phyloP scores from a whole-genome alignment of 53 echinoderm and acorn worm genomes.

The Holothuria scabra region DNA sequence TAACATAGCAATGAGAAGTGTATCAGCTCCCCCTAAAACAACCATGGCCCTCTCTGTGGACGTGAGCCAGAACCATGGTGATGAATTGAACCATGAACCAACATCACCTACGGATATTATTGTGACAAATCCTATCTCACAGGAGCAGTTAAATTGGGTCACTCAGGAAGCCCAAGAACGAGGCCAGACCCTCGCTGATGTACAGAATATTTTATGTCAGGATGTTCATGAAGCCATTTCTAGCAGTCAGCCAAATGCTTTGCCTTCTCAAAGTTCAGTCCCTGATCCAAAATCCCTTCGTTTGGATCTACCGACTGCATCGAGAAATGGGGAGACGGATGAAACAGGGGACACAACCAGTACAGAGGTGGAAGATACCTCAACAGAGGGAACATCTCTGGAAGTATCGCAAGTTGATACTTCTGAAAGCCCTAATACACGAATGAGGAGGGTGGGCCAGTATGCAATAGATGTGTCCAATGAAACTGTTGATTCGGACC shows the following conservation, averaged over 20 bases:
- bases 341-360: neutral
- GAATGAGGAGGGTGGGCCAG: conserved; percentile 36
- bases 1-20: conserved; percentile 57
- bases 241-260: neutral
- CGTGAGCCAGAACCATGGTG: conserved; percentile 36
- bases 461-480: conserved; percentile 15
- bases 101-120: conserved; percentile 77
- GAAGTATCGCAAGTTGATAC: neutral
- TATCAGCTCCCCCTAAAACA: conserved; percentile 55
- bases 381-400: neutral
- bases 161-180: conserved; percentile 62
- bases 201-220: conserved; percentile 87
- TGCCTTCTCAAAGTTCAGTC: neutral
- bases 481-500: conserved; percentile 29
- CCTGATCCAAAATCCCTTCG: conserved; percentile 8
- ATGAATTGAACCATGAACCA: conserved; percentile 54
- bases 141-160: conserved; percentile 78
- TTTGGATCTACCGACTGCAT: neutral
- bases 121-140: conserved; percentile 62
- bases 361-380: neutral
- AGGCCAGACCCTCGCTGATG: conserved; percentile 69
- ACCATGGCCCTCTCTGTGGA: conserved; percentile 23
- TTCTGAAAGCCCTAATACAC: conserved; percentile 6
- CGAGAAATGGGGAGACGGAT: neutral
- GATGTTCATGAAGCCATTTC: conserved; percentile 49